Percentiles rank a stretch among this genome's conserved stretches.
phyloP scores from a whole-genome alignment of 2,888 invertebrate genomes.

The Cyrtodaria siliqua region DNA sequence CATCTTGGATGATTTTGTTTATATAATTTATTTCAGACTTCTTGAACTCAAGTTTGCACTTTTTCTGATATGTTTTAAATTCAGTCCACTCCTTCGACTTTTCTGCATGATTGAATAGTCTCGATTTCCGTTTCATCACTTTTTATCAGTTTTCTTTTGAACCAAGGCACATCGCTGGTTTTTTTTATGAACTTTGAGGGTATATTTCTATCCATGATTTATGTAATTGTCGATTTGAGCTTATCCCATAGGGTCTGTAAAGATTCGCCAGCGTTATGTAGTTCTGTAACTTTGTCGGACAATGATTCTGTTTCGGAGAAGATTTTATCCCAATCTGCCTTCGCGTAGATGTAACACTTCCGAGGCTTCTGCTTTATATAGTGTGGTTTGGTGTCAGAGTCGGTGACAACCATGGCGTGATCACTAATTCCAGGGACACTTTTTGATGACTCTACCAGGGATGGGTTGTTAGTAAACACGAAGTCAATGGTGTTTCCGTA shows the following conservation, averaged over 20 bases:
- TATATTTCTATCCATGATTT: slow-evolving; percentile 17
- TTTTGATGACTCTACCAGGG: slow-evolving; percentile 36
- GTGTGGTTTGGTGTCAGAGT: slow-evolving; percentile 21
- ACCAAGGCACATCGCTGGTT: slow-evolving; percentile 27
- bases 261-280: background rate
- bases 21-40: slow-evolving; percentile 37
- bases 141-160: slow-evolving; percentile 29
- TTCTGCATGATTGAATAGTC: slow-evolving; percentile 32
- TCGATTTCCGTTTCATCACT: slow-evolving; percentile 27
- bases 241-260: slow-evolving; percentile 5
- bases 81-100: slow-evolving; percentile 27
- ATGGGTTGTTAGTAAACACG: slow-evolving; percentile 48
- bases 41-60: slow-evolving; percentile 39
- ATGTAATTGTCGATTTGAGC: background rate
- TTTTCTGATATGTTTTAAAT: slow-evolving; percentile 33
- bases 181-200: slow-evolving; percentile 19
- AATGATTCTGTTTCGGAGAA: background rate
- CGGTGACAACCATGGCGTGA: slow-evolving; percentile 49
- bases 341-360: slow-evolving; percentile 14
- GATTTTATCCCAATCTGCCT: slow-evolving; percentile 25
- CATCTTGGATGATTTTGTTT: slow-evolving; percentile 24
- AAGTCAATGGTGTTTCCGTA: slow-evolving; percentile 44
- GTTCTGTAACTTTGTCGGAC: background rate
- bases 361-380: slow-evolving; percentile 22
- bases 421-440: slow-evolving; percentile 45